Conservation (phyloP, 2,113 vertebrate genomes). For the Rhinopomastus cyanomelas region DNA sequence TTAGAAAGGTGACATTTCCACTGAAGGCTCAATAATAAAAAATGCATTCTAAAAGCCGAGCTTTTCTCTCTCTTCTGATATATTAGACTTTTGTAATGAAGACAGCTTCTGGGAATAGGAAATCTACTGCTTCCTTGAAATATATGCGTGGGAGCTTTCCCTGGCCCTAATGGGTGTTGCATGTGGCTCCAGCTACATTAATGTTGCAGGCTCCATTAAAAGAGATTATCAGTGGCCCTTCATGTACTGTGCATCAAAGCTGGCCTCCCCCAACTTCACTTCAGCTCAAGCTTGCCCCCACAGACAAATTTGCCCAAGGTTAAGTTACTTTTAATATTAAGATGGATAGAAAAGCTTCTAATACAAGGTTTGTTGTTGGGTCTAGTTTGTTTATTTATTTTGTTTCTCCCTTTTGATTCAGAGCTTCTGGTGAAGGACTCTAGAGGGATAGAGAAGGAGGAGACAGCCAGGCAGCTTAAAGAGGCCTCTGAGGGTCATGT, state of each 20-base stretch:
- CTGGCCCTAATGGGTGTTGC: slow-evolving; percentile 60
- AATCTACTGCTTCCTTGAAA: slow-evolving; percentile 64
- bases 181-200: slow-evolving; percentile 32
- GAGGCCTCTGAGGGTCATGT: slow-evolving; percentile 60
- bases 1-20: slow-evolving; percentile 90
- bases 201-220: slow-evolving; percentile 48
- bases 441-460: slow-evolving; percentile 54
- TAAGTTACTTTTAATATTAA: slow-evolving; percentile 55
- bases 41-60: slow-evolving; percentile 73
- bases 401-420: neutral
- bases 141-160: slow-evolving; percentile 43
- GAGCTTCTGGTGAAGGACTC: slow-evolving; percentile 46
- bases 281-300: neutral
- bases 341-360: slow-evolving; percentile 16
- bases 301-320: slow-evolving; percentile 22
- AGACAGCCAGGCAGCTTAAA: slow-evolving; percentile 58
- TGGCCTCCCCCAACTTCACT: slow-evolving; percentile 46
- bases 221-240: slow-evolving; percentile 36
- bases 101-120: slow-evolving; percentile 66
- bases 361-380: neutral
- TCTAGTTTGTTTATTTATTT: neutral
- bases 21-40: slow-evolving; percentile 83
- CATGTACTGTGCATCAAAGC: slow-evolving; percentile 24
- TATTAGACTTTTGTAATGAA: slow-evolving; percentile 73
- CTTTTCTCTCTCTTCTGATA: slow-evolving; percentile 60